Evolutionary conservation across 2,113 vertebrate genomes (phyloP).

Genomic region (Ammodytes marinus): DNA sequence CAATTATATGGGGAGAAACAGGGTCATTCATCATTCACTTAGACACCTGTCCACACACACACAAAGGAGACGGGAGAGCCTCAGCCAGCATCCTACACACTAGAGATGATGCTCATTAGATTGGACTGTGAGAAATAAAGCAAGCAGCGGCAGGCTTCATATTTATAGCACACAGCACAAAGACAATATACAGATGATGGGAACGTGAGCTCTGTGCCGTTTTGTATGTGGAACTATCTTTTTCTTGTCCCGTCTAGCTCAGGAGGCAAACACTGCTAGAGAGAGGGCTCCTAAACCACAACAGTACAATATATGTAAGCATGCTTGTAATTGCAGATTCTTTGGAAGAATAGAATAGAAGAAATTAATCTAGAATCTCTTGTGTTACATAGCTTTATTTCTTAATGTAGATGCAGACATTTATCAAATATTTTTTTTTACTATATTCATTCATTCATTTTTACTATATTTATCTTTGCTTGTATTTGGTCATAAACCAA

Average conservation of each 20-base stretch:
- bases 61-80: conserved; percentile 73
- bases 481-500: too few species aligned
- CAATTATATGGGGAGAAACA: conserved; percentile 80
- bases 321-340: neutral
- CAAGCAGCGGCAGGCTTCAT: conserved; percentile 48
- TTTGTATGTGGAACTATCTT: neutral
- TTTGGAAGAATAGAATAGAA: neutral
- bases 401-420: too few species aligned
- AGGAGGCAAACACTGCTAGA: neutral
- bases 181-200: conserved; percentile 20
- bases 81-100: conserved; percentile 60
- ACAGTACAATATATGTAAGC: neutral
- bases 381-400: neutral
- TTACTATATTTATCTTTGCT: too few species aligned
- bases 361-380: neutral
- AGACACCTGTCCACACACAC: conserved; percentile 82
- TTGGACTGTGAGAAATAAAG: conserved; percentile 68
- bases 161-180: conserved; percentile 43
- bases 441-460: too few species aligned
- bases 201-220: conserved; percentile 1
- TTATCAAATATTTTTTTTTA: too few species aligned
- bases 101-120: conserved; percentile 80
- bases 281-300: neutral
- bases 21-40: conserved; percentile 86
- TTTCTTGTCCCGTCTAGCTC: neutral